A percentile compares a stretch with the other conserved stretches of the same genome.
phyloP scores from a whole-genome alignment of 2,797 vertebrate species.

The Austrolebias charrua region DNA sequence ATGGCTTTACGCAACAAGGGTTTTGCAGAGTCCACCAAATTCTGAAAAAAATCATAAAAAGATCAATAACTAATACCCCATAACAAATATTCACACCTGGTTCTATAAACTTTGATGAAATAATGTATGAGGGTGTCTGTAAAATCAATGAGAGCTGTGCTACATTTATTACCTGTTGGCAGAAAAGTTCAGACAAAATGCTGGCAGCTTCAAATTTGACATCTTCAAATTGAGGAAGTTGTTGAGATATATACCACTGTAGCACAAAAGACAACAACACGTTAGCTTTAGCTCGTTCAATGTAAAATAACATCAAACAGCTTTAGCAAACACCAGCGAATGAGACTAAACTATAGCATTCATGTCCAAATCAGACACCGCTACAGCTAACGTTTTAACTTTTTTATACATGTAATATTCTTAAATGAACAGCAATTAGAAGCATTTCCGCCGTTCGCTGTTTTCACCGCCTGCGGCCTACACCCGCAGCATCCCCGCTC shows the following conservation, averaged over 20 bases:
- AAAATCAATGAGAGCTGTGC: too few relatives aligned
- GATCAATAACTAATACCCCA: background rate
- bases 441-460: slow-evolving; percentile 18
- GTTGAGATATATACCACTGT: slow-evolving; percentile 84
- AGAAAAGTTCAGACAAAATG: slow-evolving; percentile 95
- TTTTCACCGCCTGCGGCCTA: slow-evolving; percentile 49
- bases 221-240: slow-evolving; percentile 97
- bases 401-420: background rate
- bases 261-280: slow-evolving; percentile 29
- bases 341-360: background rate
- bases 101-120: background rate
- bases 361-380: background rate
- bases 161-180: slow-evolving; percentile 90
- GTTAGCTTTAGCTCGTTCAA: slow-evolving; percentile 8
- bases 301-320: slow-evolving; percentile 19
- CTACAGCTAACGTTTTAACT: background rate
- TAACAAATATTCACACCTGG: background rate
- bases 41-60: slow-evolving; percentile 74
- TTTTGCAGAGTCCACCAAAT: slow-evolving; percentile 96
- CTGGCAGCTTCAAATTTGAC: slow-evolving; percentile 99
- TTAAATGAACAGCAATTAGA: background rate
- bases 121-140: too few relatives aligned
- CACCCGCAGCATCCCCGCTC: slow-evolving; percentile 49
- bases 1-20: slow-evolving; percentile 96
- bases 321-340: background rate